A percentile compares a stretch with the other conserved stretches of the same genome.
phyloP scores from a whole-genome alignment of 2,113 vertebrate species.

The Periophthalmus modestus region DNA sequence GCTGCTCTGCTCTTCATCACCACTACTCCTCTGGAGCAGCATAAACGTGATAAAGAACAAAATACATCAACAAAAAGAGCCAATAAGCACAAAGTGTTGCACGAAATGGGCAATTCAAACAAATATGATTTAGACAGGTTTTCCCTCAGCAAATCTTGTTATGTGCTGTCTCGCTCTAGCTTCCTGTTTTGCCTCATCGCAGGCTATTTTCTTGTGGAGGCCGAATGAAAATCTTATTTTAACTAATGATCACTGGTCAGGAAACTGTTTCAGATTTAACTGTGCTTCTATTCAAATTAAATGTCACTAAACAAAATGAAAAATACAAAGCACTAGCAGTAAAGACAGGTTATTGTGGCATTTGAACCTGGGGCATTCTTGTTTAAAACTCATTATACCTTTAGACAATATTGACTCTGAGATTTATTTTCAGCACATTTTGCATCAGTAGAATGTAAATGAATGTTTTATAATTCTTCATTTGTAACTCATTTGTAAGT shows the following conservation, averaged over 20 bases:
- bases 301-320: not conserved
- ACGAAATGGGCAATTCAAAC: slow-evolving; percentile 4
- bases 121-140: slow-evolving; percentile 4
- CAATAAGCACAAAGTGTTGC: not conserved
- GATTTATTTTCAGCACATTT: not conserved
- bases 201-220: not conserved
- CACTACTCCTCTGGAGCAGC: not conserved
- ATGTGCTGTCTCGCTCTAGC: not conserved
- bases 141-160: slow-evolving; percentile 4
- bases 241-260: not conserved
- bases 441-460: not conserved
- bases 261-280: slow-evolving; percentile 5
- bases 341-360: not conserved
- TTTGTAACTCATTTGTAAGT: not conserved
- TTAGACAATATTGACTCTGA: not conserved
- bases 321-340: slow-evolving; percentile 1
- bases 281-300: not conserved
- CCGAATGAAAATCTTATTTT: not conserved
- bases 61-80: slow-evolving; percentile 9
- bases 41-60: slow-evolving; percentile 3
- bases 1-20: slow-evolving; percentile 9
- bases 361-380: not conserved
- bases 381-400: not conserved
- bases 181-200: not conserved
- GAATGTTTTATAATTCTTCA: not conserved